phyloP scores from a whole-genome alignment of 2,113 vertebrate genomes.

The Blennius ocellaris region DNA sequence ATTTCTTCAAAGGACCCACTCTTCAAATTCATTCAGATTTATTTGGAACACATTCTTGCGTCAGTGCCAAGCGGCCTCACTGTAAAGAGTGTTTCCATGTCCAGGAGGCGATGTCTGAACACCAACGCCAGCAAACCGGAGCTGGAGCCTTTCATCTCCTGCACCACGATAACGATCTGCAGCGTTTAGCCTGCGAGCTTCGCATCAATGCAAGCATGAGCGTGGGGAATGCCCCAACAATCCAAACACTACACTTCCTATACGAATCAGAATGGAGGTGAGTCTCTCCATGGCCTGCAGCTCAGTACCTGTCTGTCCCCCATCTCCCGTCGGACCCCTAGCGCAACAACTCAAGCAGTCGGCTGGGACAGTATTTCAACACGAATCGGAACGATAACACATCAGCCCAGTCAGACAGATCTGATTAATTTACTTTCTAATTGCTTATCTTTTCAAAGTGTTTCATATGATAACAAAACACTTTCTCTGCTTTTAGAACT shows the following conservation, averaged over 20 bases:
- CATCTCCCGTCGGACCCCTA: conserved; percentile 52
- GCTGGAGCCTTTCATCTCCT: conserved; percentile 46
- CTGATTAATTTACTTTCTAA: conserved; percentile 23
- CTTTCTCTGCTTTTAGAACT: not conserved
- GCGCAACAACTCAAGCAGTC: conserved; percentile 46
- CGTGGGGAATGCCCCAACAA: conserved; percentile 60
- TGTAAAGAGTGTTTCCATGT: conserved; percentile 9
- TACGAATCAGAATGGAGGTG: conserved; percentile 29
- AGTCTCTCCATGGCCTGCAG: conserved; percentile 18
- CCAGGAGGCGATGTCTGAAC: conserved; percentile 8
- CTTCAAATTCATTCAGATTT: not conserved
- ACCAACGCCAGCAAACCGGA: conserved; percentile 35
- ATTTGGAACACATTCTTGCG: not conserved
- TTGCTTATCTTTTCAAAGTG: not conserved
- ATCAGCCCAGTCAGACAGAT: conserved; percentile 6
- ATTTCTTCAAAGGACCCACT: not conserved
- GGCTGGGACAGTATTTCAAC: conserved; percentile 50
- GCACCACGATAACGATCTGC: conserved; percentile 48
- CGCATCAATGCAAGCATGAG: conserved; percentile 68
- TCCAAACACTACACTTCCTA: conserved; percentile 28
- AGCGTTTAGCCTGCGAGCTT: conserved; percentile 30
- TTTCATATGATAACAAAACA: not conserved
- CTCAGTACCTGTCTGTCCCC: conserved; percentile 57
- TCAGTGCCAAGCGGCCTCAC: not conserved
- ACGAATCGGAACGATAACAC: conserved; percentile 47